Evolutionary conservation across 92 coral and sea anemone genomes (phyloP).

Genomic region (Meandrina meandrites): DNA sequence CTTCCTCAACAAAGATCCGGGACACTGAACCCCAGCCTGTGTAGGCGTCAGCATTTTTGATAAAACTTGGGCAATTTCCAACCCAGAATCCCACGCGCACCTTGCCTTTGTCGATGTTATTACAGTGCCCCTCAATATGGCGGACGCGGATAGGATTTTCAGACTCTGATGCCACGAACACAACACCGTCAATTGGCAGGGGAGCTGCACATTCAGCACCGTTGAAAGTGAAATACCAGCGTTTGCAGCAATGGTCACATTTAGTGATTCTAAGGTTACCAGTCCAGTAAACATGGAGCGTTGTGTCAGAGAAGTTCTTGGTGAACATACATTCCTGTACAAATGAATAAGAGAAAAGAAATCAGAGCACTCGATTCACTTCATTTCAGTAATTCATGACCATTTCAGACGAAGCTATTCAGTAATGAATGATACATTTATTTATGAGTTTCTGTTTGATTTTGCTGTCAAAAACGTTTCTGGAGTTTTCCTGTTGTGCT

Average conservation of each 20-base stretch:
- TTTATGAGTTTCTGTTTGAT: no score
- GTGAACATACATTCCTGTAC: slow-evolving; percentile 12
- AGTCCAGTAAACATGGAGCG: slow-evolving; percentile 28
- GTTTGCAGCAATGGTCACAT: slow-evolving; percentile 33
- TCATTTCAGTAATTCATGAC: no score
- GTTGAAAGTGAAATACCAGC: slow-evolving; percentile 56
- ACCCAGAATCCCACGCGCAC: slow-evolving; percentile 46
- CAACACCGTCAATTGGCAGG: slow-evolving; percentile 45
- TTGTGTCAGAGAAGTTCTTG: slow-evolving; percentile 27
- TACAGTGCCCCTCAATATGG: slow-evolving; percentile 57
- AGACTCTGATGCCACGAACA: slow-evolving; percentile 11
- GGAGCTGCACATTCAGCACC: slow-evolving; percentile 51
- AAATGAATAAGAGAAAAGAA: neutral
- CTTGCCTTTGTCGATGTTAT: slow-evolving; percentile 37
- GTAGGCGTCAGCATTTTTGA: neutral
- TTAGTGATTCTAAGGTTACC: neutral
- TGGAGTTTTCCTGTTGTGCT: no score
- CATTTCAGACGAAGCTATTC: no score
- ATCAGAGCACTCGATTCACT: no score
- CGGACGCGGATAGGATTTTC: slow-evolving; percentile 41
- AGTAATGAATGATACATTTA: no score
- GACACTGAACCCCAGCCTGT: slow-evolving; percentile 33
- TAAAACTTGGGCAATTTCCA: neutral
- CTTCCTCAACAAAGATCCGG: slow-evolving; percentile 36
- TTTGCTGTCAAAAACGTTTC: no score